These are phyloP conservation scores for Steinernema scapterisci DNA, from an alignment of 2,888 invertebrate species.

Conservation along the genomic window DNA sequence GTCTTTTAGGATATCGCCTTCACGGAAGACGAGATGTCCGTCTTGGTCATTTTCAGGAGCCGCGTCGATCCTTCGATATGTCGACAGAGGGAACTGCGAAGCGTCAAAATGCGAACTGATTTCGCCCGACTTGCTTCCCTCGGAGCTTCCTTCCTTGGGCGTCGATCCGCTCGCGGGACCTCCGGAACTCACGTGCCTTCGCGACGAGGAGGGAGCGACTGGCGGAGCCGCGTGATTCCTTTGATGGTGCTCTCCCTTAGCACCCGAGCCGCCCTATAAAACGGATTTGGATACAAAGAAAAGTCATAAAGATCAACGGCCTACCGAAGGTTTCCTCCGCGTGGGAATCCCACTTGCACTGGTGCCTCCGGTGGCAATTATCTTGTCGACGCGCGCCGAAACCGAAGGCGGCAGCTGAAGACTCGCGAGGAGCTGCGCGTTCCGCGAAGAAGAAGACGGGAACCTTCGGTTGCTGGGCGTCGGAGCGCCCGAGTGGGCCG, in stretches of 20 bases:
- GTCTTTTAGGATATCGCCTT: constrained; percentile 97
- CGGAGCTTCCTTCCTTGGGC: neutral
- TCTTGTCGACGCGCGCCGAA: constrained; percentile 63
- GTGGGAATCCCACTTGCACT: neutral
- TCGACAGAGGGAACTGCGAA: neutral
- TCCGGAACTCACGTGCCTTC: constrained; percentile 15
- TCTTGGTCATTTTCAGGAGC: constrained; percentile 90
- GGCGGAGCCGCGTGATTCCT: neutral
- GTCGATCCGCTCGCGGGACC: neutral
- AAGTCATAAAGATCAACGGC: neutral
- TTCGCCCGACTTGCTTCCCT: neutral
- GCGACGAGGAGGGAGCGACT: neutral
- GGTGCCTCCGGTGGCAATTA: constrained; percentile 51
- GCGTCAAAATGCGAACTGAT: neutral
- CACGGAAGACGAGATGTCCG: constrained; percentile 99
- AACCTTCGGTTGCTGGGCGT: constrained; percentile 35
- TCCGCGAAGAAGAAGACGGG: neutral
- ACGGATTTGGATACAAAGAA: neutral
- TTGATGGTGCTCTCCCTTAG: neutral
- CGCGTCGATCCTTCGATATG: neutral
- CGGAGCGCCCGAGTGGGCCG: constrained; percentile 42
- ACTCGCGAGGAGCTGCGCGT: constrained; percentile 52
- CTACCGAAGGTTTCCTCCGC: constrained; percentile 9
- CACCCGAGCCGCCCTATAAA: neutral
- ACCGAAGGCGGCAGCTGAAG: constrained; percentile 63